These are phyloP conservation scores for Eretmochelys imbricata DNA, from an alignment of 2,113 vertebrate genomes.

Conservation along the genomic window DNA sequence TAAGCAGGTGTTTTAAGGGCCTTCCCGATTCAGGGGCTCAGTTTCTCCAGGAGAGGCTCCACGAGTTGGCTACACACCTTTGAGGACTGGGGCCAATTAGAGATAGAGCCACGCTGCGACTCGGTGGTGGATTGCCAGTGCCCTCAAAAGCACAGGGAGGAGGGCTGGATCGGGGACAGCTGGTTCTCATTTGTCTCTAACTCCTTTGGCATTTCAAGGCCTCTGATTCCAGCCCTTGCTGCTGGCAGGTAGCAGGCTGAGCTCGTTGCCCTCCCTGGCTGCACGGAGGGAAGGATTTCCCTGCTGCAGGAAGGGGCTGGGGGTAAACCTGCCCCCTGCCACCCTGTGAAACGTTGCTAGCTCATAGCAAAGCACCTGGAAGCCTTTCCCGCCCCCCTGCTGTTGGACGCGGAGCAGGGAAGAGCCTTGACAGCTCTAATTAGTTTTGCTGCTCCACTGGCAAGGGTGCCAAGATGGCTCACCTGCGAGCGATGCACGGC, in stretches of 20 bases:
- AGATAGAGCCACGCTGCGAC: not conserved
- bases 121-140: not conserved
- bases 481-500: not conserved
- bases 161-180: not conserved
- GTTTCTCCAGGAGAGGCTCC: not conserved
- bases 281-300: not conserved
- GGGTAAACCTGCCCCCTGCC: not conserved
- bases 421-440: not conserved
- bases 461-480: not conserved
- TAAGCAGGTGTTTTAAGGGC: not conserved
- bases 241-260: not conserved
- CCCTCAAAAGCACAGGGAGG: not conserved
- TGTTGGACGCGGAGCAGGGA: not conserved
- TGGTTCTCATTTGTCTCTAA: accelerated
- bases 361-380: not conserved
- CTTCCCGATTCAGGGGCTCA: not conserved
- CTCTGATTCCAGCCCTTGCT: not conserved
- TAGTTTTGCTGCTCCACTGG: not conserved
- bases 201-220: accelerated
- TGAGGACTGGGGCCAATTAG: not conserved
- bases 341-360: not conserved
- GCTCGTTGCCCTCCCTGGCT: no score
- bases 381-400: not conserved
- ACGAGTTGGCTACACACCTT: no score
- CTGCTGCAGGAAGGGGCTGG: not conserved